Evolutionary conservation across 2,113 vertebrate genomes (phyloP), one percentile per base, ranked within the genome.

Genomic region (Glaucomys volans): DNA sequence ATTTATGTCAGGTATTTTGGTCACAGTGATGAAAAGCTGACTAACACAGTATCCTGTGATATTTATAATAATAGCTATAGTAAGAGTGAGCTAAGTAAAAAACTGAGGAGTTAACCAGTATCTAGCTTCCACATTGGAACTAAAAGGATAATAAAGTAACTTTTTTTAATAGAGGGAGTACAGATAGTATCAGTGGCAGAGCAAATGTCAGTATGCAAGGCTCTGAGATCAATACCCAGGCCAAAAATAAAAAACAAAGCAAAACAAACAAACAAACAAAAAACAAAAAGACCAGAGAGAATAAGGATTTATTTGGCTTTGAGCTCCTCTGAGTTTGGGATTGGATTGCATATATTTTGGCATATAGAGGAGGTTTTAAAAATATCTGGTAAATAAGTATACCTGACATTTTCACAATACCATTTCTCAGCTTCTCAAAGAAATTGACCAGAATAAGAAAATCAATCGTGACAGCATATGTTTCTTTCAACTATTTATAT

Each of bases 401-500:
- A 52, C 5, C 17, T 83, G 22, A 37, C 14, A 87, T 84, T 96
- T 87, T 67, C 82, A 88, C 42, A 22, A 66, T 54, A 2, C 22
- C 54, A 80, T 92, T 92, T 80, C 69, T 66, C 74, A 13, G 8
- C 6, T 84, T 81, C 14, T 90, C 13, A 69, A 90, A 87, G 47
- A 87, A 84, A 83, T 42, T 35, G 24, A 52, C 8, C 32, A 84
- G 64, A 67, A 59, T 37, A 90, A 83, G 32, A 94, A 90, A 93
- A 52, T 74, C 42, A 89, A n/a, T 91, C 0, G 14, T 54, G 26
- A 85, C 28, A 75, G 62, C 75, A 30, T 35, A 54, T 47, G 11
- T 62, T 87, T 90, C 95, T 72, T 92, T 20, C 22, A 40, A 64
- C 18, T 90, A 67, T 59, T 76, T 67, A 28, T 81, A 87, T 95